Evolutionary conservation across 2,888 invertebrate species (phyloP), one percentile per base, ranked within the genome.

Genomic region (Dryococelus australis): DNA sequence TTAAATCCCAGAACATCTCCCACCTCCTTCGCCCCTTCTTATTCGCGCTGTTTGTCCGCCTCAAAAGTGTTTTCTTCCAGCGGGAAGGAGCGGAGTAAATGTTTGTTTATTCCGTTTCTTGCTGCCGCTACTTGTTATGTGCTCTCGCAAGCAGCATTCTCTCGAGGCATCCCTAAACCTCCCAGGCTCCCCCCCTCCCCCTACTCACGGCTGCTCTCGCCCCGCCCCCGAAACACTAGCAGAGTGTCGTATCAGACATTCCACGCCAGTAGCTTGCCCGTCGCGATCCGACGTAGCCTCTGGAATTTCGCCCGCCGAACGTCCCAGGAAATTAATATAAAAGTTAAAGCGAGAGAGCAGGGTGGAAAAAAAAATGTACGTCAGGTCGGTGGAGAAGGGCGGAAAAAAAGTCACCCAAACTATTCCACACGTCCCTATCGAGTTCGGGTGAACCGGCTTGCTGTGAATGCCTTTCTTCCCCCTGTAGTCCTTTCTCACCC

Each of bases 231-330:
- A n/a, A n/a, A n/a, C n/a, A n/a, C n/a, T n/a, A n/a, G 13, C 65
- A 20, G 13, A 65, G 65, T 65, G 65, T 65, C 65, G 65, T 65
- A 65, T 65, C 65, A 65, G 65, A 65, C 65, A 65, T 65, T 65
- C 65, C 65, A 24, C 65, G 8, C 65, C 65, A 65, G 24, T 65
- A 65, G 65, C 65, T 65, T 24, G 65, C 65, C 65, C 20, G 12
- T 12, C 51, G 51, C 51, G 51, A 51, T 16, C 51, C 51, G 20
- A 51, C 8, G 24, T 65, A 8, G 65, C 65, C 65, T 20, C n/a
- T 24, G 65, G 65, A 16, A 65, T 65, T 47, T 65, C 65, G 65
- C 65, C 65, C 65, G 24, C 65, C 65, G 8, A 65, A 65, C 65
- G 65, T 24, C 65, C 13, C 65, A 24, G 24, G 24, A 65, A 65